These are phyloP conservation scores for Misgurnus anguillicaudatus DNA, from an alignment of 2,113 vertebrate genomes.

Conservation along the genomic window DNA sequence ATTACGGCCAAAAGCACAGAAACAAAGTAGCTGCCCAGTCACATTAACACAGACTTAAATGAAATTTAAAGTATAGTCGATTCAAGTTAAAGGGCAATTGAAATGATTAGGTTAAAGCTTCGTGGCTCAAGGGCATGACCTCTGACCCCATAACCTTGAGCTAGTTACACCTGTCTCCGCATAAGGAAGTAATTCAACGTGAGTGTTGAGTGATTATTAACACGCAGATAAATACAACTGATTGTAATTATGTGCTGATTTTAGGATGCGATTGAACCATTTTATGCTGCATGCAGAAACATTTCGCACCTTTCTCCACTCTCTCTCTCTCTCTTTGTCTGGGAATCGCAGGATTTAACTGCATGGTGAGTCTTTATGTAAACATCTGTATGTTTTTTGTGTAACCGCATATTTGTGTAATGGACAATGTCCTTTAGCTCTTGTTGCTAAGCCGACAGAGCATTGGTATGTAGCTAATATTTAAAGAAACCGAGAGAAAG, in stretches of 20 bases:
- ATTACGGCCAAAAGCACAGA: background rate
- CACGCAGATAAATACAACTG: background rate
- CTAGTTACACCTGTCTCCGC: background rate
- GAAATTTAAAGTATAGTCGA: background rate
- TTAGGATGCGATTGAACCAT: background rate
- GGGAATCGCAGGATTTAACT: background rate
- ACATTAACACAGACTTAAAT: background rate
- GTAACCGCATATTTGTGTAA: constrained; percentile 15
- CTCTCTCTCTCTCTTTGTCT: background rate
- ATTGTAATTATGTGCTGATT: background rate
- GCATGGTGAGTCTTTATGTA: constrained; percentile 1
- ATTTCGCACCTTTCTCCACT: background rate
- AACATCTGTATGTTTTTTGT: constrained; percentile 14
- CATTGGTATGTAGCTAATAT: constrained; percentile 30
- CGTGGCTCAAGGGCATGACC: constrained; percentile 34
- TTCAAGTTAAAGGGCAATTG: background rate
- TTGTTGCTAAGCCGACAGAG: constrained; percentile 32
- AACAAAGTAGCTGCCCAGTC: background rate
- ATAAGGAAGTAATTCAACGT: constrained; percentile 10
- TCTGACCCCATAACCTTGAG: constrained; percentile 5
- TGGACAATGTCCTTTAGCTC: background rate
- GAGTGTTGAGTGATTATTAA: constrained; percentile 1
- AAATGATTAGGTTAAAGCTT: background rate
- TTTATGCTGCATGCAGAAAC: background rate
- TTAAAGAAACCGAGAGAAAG: constrained; percentile 1